Base-by-base conservation (phyloP, 2,797 vertebrate genomes). In the Neoniphon sammara region DNA sequence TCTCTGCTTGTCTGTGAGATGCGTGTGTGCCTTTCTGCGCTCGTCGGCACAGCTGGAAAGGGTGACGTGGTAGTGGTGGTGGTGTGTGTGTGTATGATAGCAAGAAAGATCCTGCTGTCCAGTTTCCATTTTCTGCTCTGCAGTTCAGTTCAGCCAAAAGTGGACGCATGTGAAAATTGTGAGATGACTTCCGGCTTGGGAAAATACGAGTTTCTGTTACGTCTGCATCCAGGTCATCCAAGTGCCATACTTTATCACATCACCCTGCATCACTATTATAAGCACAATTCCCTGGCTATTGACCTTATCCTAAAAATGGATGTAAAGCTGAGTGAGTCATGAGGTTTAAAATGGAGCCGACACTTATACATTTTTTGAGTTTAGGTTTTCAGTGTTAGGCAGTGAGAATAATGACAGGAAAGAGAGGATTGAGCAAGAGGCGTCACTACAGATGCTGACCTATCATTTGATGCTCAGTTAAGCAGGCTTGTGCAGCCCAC, bases 81-180 rank as follows among this genome's bases (percentile, higher is more conserved):
- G 31, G 39, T 47, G 44, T 69, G 61, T 34, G 49, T 42, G 36
- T 20, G 66, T 23, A 25, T 56, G 55, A n/a, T 39, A 49, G 12
- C 10, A 52, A 17, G 50, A 53, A 8, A 49, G 18, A 49, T 47
- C 25, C 14, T 7, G 1, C 27, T n/a, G 42, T 59, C 1, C 57
- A 31, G 34, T 83, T 75, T 55, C 47, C 23, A 58, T 65, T 44
- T 66, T 70, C 36, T 31, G 47, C 31, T 68, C 30, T 18, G 5
- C 21, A 42, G 20, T 36, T 11, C 17, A 58, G 39, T 21, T 63
- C 14, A 42, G 20, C 39, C 17, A 12, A 56, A n/a, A 36, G 8
- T 57, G 34, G 21, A 42, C 14, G 14, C 6, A 18, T 68, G 59
- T 55, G 58, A 23, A 31, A 14, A 55, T 34, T 50, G 21, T 20